Percentiles rank a stretch among this genome's conserved stretches.
Evolutionary conservation across 2,888 invertebrate species (phyloP).

Genomic region (Phortica okadai): DNA sequence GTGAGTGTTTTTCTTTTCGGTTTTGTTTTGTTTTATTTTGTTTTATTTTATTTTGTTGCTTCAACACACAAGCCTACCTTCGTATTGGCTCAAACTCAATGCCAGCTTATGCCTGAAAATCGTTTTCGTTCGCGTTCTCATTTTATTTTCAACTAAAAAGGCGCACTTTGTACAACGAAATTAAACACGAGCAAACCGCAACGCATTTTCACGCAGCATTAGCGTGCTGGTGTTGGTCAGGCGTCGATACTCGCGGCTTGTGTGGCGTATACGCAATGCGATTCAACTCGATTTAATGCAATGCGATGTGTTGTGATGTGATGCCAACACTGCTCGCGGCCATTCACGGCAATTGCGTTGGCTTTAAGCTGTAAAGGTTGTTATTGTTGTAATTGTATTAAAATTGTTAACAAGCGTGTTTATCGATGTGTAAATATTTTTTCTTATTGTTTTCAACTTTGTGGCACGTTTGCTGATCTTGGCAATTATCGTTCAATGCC

Average conservation of each 20-base stretch:
- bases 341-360: neutral
- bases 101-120: constrained; percentile 17
- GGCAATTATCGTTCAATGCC: neutral
- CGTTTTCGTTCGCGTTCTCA: constrained; percentile 39
- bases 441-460: neutral
- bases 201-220: constrained; percentile 68
- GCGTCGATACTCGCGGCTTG: constrained; percentile 36
- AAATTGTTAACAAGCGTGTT: constrained; percentile 23
- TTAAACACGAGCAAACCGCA: constrained; percentile 61
- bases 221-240: constrained; percentile 41
- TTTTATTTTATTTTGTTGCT: neutral
- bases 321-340: neutral
- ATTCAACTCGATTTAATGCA: neutral
- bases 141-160: constrained; percentile 55
- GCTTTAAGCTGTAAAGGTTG: neutral
- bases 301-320: too few species aligned
- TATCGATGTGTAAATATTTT: constrained; percentile 5
- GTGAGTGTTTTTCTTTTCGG: neutral
- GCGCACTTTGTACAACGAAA: constrained; percentile 35
- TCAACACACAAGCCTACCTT: neutral
- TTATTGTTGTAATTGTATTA: neutral
- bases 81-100: neutral
- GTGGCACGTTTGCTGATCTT: neutral
- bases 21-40: neutral
- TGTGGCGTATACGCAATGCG: constrained; percentile 49